A percentile compares a stretch with the other conserved stretches of the same genome.
phyloP scores from a whole-genome alignment of 2,888 invertebrate species.

The Thymelicus acteon region DNA sequence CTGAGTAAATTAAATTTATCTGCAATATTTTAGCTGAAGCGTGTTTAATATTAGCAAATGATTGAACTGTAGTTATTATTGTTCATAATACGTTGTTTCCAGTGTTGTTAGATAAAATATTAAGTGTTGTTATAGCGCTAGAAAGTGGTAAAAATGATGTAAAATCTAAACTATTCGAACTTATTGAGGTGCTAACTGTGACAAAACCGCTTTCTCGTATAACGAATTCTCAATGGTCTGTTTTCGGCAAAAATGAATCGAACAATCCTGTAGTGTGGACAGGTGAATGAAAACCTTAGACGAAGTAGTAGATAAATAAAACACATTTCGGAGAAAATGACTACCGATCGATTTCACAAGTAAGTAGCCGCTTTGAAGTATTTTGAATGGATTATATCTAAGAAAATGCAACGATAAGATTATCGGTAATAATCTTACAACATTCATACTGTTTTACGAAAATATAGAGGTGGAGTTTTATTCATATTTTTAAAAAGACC shows the following conservation, averaged over 20 bases:
- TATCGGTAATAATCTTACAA: constrained; percentile 34
- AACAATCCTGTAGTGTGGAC: constrained; percentile 58
- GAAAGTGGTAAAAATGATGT: constrained; percentile 41
- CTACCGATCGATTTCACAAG: constrained; percentile 87
- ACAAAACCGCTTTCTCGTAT: constrained; percentile 71
- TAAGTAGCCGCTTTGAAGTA: constrained; percentile 64
- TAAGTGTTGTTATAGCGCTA: constrained; percentile 7
- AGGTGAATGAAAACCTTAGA: constrained; percentile 36
- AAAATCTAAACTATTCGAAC: constrained; percentile 42
- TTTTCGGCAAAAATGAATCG: constrained; percentile 74
- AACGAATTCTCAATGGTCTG: constrained; percentile 69
- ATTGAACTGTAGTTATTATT: background rate
- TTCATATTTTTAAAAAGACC: background rate
- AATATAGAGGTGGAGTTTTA: background rate
- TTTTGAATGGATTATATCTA: constrained; percentile 44
- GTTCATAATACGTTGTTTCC: background rate
- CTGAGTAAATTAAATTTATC: constrained; percentile 29
- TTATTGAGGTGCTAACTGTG: constrained; percentile 61
- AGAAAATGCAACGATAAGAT: constrained; percentile 58
- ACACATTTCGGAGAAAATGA: constrained; percentile 66
- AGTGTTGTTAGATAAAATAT: background rate
- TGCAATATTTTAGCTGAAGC: constrained; percentile 22
- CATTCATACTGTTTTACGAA: background rate
- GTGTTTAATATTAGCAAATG: constrained; percentile 9
- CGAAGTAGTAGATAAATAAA: constrained; percentile 32